Percentiles rank a stretch among this genome's conserved stretches.
These are phyloP conservation scores for human (Homo sapiens) DNA, from an alignment of 2,113 vertebrate genomes.

Conservation along the genomic window GRCh38 chr15:92886001-92886500, in stretches of 20 bases:
- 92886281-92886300: slow-evolving; percentile 16
- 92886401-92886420: neutral
- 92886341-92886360: neutral
- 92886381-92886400: neutral
- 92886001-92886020: neutral
- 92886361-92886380: neutral
- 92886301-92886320: slow-evolving; percentile 20
- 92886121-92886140: slow-evolving; percentile 36
- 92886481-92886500: slow-evolving; percentile 15
- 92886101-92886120: neutral
- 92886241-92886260: slow-evolving; percentile 81
- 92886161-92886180: slow-evolving; percentile 63
- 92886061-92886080: slow-evolving; percentile 9
- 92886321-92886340: neutral
- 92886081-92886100: slow-evolving; percentile 35
- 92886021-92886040: slow-evolving; percentile 43
- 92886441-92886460: neutral
- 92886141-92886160: slow-evolving; percentile 44
- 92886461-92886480: neutral
- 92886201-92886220: slow-evolving; percentile 62
- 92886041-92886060: slow-evolving; percentile 32
- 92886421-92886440: neutral
- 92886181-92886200: slow-evolving; percentile 67
- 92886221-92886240: slow-evolving; percentile 58
- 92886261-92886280: slow-evolving; percentile 20